Evolutionary conservation across 2,888 invertebrate species (phyloP).

Genomic region (Scaptomyza caliginosa): DNA sequence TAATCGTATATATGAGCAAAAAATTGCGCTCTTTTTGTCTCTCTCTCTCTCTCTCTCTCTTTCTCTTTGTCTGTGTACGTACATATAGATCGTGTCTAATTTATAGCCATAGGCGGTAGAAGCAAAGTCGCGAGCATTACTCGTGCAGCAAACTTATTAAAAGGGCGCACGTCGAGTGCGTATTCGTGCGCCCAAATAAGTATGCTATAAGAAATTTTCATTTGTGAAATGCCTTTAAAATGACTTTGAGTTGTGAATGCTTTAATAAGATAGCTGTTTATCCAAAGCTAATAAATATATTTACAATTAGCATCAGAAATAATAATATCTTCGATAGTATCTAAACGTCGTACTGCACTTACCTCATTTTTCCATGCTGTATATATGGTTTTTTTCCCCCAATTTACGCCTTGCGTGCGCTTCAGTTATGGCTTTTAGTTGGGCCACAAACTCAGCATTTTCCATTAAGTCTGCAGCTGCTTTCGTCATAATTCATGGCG

Average conservation of each 20-base stretch:
- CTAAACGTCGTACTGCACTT: not conserved
- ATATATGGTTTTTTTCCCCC: slow-evolving; percentile 44
- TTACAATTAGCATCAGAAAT: too few relatives aligned
- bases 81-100: slow-evolving; percentile 56
- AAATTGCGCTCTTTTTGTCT: not conserved
- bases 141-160: slow-evolving; percentile 36
- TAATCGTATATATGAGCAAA: slow-evolving; percentile 7
- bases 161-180: slow-evolving; percentile 10
- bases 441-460: slow-evolving; percentile 46
- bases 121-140: slow-evolving; percentile 15
- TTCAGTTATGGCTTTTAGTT: slow-evolving; percentile 9
- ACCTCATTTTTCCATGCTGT: not conserved
- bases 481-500: slow-evolving; percentile 72
- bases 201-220: slow-evolving; percentile 47
- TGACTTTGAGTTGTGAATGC: not conserved
- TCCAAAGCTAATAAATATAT: too few relatives aligned
- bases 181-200: slow-evolving; percentile 52
- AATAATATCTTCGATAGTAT: not conserved
- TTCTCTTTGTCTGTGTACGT: slow-evolving; percentile 13
- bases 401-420: slow-evolving; percentile 69
- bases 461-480: slow-evolving; percentile 78
- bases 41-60: not conserved
- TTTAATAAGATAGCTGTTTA: too few relatives aligned
- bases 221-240: not conserved
- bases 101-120: slow-evolving; percentile 32